Percentiles rank a stretch among this genome's conserved stretches.
Conservation (phyloP, 2,888 invertebrate genomes). For the Yponomeuta plumbellus region DNA sequence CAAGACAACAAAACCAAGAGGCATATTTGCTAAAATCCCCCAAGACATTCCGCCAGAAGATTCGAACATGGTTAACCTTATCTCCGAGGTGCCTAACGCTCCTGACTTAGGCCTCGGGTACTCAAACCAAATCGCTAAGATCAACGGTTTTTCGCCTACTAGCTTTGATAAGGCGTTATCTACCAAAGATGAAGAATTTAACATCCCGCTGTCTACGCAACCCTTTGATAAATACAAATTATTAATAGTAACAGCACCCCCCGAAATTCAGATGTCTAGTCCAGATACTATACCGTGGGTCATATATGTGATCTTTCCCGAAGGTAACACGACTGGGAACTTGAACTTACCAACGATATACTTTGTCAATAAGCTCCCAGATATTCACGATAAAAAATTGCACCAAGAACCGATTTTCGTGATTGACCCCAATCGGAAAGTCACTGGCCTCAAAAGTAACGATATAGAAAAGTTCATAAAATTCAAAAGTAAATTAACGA, state of each 20-base stretch:
- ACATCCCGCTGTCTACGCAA: conserved; percentile 47
- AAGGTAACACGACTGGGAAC: conserved; percentile 29
- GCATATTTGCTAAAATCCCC: conserved; percentile 12
- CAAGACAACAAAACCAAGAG: not conserved
- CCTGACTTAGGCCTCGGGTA: conserved; percentile 10
- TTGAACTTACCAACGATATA: conserved; percentile 49
- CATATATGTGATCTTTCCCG: conserved; percentile 54
- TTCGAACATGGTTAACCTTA: not conserved
- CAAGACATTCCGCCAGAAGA: not conserved
- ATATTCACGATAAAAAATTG: conserved; percentile 28
- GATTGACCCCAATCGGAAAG: conserved; percentile 55
- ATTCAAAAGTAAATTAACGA: not conserved
- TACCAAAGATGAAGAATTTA: conserved; percentile 33
- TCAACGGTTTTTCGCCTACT: not conserved
- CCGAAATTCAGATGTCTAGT: conserved; percentile 37
- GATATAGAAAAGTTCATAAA: conserved; percentile 42
- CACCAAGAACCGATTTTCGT: conserved; percentile 46
- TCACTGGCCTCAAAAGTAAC: conserved; percentile 56
- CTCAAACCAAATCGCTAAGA: conserved; percentile 12
- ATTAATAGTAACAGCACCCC: conserved; percentile 57
- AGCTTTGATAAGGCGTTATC: not conserved
- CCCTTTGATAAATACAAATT: conserved; percentile 49
- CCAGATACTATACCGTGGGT: conserved; percentile 36
- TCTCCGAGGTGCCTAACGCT: not conserved
- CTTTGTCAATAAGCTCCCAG: conserved; percentile 41